Evolutionary conservation across 2,797 vertebrate genomes (phyloP).

Genomic region (Smutsia gigantea): DNA sequence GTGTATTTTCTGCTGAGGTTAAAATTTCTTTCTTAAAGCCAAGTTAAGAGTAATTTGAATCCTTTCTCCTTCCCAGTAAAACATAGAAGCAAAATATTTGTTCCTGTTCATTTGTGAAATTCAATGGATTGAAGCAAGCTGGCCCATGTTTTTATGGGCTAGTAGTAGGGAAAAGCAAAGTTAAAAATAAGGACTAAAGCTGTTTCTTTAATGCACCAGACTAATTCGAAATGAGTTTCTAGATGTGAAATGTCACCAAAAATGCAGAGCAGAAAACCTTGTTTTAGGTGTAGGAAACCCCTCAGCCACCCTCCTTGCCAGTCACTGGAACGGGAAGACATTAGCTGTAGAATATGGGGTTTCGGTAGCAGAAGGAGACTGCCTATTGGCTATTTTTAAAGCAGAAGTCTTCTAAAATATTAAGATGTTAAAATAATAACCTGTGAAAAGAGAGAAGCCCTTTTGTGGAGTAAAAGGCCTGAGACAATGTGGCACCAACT

Average conservation of each 20-base stretch:
- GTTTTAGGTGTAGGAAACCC: neutral
- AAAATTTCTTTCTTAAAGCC: neutral
- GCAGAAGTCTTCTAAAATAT: conserved; percentile 48
- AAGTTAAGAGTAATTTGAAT: conserved; percentile 30
- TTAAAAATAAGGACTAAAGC: conserved; percentile 16
- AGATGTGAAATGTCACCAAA: neutral
- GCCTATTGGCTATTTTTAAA: conserved; percentile 48
- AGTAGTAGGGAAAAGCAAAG: neutral
- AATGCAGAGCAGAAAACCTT: neutral
- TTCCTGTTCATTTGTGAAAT: conserved; percentile 46
- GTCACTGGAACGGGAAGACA: fast-evolving
- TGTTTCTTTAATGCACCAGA: neutral
- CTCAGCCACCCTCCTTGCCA: neutral
- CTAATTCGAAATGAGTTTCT: neutral
- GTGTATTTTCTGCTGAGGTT: conserved; percentile 35
- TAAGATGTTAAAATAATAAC: conserved; percentile 58
- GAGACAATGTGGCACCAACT: conserved; percentile 40
- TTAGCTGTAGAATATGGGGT: neutral
- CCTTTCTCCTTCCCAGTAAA: neutral
- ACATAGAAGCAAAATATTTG: neutral
- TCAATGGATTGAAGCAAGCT: conserved; percentile 1
- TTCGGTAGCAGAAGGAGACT: neutral
- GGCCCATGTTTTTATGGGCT: conserved; percentile 22
- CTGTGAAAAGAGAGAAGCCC: conserved; percentile 13
- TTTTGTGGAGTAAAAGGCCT: neutral